Conservation (phyloP, 2,888 invertebrate species). For the Boloria euphrosyne region DNA sequence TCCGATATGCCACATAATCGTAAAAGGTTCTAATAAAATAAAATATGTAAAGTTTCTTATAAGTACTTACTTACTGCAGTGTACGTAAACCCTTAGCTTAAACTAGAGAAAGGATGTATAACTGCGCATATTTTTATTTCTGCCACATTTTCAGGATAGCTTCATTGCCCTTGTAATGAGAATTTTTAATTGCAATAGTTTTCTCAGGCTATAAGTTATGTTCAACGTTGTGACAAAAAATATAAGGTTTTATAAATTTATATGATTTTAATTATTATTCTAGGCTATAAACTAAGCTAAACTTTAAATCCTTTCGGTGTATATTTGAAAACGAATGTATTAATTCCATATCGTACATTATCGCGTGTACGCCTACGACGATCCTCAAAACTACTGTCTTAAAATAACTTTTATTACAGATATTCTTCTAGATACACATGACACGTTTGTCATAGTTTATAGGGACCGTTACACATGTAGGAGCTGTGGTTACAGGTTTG, state of each 20-base stretch:
- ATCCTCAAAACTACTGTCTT: too few relatives aligned
- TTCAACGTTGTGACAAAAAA: constrained; percentile 15
- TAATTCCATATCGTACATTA: too few relatives aligned
- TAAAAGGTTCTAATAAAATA: not conserved
- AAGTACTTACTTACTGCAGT: constrained; percentile 12
- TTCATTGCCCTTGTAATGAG: constrained; percentile 47
- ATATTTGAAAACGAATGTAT: too few relatives aligned
- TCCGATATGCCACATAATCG: too few relatives aligned
- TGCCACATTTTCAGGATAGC: constrained; percentile 50
- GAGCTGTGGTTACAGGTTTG: too few relatives aligned
- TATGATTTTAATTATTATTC: not conserved
- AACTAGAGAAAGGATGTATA: constrained; percentile 30
- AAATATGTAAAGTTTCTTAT: not conserved
- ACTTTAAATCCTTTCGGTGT: too few relatives aligned
- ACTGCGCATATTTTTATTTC: constrained; percentile 45
- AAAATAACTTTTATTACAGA: too few relatives aligned
- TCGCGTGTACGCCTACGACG: too few relatives aligned
- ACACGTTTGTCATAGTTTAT: too few relatives aligned
- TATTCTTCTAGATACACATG: too few relatives aligned
- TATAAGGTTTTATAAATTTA: not conserved
- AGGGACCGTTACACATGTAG: too few relatives aligned
- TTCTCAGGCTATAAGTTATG: constrained; percentile 17
- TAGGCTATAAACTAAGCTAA: not conserved
- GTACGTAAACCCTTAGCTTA: constrained; percentile 13
- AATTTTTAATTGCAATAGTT: constrained; percentile 49